Evolutionary conservation across 2,797 vertebrate species (phyloP), one percentile per base, ranked within the genome.

Genomic region (Siniperca obscura): DNA sequence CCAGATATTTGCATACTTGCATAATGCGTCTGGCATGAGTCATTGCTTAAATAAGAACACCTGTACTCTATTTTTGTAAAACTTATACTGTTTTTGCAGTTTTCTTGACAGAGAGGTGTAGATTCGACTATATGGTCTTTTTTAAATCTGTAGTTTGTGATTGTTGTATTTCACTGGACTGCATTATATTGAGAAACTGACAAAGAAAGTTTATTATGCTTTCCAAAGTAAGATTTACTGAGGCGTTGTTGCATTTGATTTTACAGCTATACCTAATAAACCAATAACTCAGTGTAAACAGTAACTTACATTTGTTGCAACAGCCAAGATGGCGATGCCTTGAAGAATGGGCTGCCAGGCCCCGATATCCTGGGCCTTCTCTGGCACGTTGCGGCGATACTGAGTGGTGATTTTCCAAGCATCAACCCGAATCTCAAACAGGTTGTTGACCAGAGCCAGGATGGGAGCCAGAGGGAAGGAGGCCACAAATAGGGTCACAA

Each of bases 331-430:
- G 42, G 98, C 96, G 52, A 99, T 88, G 83, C 97, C 97, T 89
- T 98, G 97, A 86, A 98, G 96, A 90, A 99, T 99, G 79, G 97
- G 97, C 70, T 98, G 97, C 98, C 98, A 99, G 5, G 98, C 97
- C 0, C 98, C 98, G 0, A 99, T 98, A 61, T 97, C 95, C 52
- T 96, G 96, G 12, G 98, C 97, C 87, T 98, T 98, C 81, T 97
- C 97, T 0, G 97, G 96, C 78, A 97, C 94, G 82, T 96, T 87
- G 74, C 97, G 97, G 22, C 97, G 95, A 89, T 94, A 98, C 74
- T 98, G 97, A 11, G 97, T 99, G 0, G 96, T 97, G 83, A 97
- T 94, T 93, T 99, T 99, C 98, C 98, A 99, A 0, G 97, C 98
- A 13, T 99, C 98, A 61, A 99, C 86, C 16, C 97, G 95, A 81